phyloP scores from a whole-genome alignment of 1,140 invertebrate species.

The Cataglyphis hispanica region DNA sequence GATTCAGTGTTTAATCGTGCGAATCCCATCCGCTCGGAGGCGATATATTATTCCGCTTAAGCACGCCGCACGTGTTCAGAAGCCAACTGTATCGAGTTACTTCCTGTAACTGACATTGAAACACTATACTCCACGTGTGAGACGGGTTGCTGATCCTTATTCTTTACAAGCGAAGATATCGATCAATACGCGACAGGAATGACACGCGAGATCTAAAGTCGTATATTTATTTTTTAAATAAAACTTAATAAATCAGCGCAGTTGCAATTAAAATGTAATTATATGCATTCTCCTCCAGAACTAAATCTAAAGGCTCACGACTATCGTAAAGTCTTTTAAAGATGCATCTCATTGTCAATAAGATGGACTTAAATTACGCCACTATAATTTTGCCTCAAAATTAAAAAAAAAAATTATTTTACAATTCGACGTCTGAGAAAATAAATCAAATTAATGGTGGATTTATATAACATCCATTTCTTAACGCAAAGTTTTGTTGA shows the following conservation, averaged over 20 bases:
- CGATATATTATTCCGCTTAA: constrained; percentile 58
- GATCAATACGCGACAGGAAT: not conserved
- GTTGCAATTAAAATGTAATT: not conserved
- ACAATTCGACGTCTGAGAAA: not conserved
- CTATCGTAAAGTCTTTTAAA: not conserved
- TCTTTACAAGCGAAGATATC: not conserved
- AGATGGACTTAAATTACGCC: not conserved
- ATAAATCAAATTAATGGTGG: not conserved
- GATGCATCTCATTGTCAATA: not conserved
- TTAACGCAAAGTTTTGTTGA: not conserved
- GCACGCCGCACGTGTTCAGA: constrained; percentile 78
- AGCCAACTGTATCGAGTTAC: constrained; percentile 78
- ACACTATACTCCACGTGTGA: constrained; percentile 59
- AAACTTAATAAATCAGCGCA: not conserved
- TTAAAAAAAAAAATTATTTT: not conserved
- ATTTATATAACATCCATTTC: not conserved
- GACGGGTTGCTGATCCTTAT: constrained; percentile 63
- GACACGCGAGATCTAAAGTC: not conserved
- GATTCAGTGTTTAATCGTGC: constrained; percentile 15
- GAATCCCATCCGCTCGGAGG: constrained; percentile 16
- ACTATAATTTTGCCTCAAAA: not conserved
- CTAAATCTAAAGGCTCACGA: too few relatives aligned
- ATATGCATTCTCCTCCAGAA: too few relatives aligned
- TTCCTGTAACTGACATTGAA: constrained; percentile 71
- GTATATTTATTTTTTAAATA: not conserved